Base-by-base conservation (phyloP, 2,888 invertebrate genomes). In the Lasioglossum pauxillum region DNA sequence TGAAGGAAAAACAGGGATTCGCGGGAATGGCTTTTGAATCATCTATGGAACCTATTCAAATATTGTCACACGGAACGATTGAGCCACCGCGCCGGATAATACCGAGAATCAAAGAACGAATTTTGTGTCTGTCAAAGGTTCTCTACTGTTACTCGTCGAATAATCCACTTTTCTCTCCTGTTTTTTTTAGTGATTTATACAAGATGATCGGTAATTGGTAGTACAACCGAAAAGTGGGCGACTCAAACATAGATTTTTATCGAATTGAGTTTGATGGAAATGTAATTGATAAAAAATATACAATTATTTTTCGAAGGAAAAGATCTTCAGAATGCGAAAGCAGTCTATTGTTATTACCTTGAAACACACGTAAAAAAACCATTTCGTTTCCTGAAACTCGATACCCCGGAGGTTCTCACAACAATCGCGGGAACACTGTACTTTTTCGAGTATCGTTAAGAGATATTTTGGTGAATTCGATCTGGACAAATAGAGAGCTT, bases 1-100 rank as follows among this genome's bases (percentile, higher is more conserved):
- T 78, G 71, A 49, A 57, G 74, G 71, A 53, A 82, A 79, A 78
- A 84, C 80, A 78, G 72, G 41, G 35, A 77, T 84, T 83, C 78
- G 38, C 41, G 74, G 71, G 77, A 80, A 87, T 82, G 35, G 35
- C 60, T 75, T 78, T 71, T 44, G 64, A 75, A 78, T 84, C 77
- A 80, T 69, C 77, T 76, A 53, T 64, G 35, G 19, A 57, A 64
- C 60, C n/a, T 46, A 41, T 84, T 81, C 75, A 71, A 60, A 80
- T 67, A 80, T 31, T 35, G 14, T 67, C 16, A 44, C 27, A 75
- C 31, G 31, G 23, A 10, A 16, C 27, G 8, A 35, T 1, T 16
- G 16, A n/a, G 53, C 1, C n/a, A n/a, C 23, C 14, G 44, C 44
- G 44, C 12, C 38, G 60, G 19, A 60, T 41, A n/a, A 23, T 27